Evolutionary conservation across 2,113 vertebrate species (phyloP).

Genomic region (Tyto alba): DNA sequence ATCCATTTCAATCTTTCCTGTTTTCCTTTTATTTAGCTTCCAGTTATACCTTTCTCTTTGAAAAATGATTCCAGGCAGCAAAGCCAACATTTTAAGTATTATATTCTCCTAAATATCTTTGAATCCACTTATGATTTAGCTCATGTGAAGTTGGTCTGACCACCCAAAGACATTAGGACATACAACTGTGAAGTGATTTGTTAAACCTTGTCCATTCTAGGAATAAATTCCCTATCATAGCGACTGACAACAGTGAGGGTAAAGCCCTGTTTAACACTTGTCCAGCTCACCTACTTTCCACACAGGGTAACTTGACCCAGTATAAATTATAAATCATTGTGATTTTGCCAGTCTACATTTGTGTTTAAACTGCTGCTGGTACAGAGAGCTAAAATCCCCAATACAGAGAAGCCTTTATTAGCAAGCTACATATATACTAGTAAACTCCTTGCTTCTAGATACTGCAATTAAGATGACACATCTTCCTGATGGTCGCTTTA

Average conservation of each 20-base stretch:
- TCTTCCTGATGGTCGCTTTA: not conserved
- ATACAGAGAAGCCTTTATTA: not conserved
- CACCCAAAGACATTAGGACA: not conserved
- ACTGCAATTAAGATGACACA: not conserved
- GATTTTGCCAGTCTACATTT: not conserved
- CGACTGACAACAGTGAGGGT: not conserved
- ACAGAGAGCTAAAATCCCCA: not conserved
- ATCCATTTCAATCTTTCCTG: not conserved
- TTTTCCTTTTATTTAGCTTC: not conserved
- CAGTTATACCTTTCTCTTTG: not conserved
- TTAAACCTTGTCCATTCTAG: not conserved
- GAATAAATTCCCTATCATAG: not conserved
- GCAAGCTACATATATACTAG: not conserved
- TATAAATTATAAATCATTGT: conserved; percentile 5
- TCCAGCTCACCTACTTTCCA: conserved; percentile 24
- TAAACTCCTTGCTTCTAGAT: not conserved
- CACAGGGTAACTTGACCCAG: not conserved
- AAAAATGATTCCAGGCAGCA: not conserved
- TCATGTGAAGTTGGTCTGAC: not conserved
- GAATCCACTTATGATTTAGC: not conserved
- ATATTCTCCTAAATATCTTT: not conserved
- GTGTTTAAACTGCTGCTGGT: not conserved
- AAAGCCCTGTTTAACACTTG: not conserved
- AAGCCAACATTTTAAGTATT: not conserved
- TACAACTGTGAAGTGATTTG: not conserved